Conservation (phyloP, 2,113 vertebrate species). For the Pterophyllum scalare region DNA sequence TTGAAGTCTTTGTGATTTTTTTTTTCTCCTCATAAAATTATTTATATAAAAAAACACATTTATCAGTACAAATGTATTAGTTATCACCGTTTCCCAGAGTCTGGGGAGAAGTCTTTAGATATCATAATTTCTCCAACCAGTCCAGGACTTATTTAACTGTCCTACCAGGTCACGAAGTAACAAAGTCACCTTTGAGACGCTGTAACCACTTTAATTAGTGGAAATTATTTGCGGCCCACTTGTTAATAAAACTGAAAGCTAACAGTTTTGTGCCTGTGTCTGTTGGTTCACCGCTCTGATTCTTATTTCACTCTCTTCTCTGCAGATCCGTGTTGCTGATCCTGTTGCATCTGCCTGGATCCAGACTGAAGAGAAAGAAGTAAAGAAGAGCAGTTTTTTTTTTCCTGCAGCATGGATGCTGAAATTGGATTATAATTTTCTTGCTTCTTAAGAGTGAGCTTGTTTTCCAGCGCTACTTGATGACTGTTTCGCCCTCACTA, state of each 20-base stretch:
- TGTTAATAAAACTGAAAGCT: neutral
- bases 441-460: slow-evolving; percentile 14
- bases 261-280: neutral
- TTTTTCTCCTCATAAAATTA: too few relatives aligned
- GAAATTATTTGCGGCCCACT: neutral
- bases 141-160: too few relatives aligned
- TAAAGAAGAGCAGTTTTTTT: neutral
- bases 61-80: too few relatives aligned
- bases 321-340: slow-evolving; percentile 17
- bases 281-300: neutral
- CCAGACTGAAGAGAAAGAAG: slow-evolving; percentile 4
- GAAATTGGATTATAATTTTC: neutral
- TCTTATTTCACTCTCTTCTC: neutral
- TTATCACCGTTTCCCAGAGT: too few relatives aligned
- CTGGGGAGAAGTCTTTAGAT: too few relatives aligned
- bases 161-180: too few relatives aligned
- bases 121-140: too few relatives aligned
- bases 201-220: too few relatives aligned
- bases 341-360: slow-evolving; percentile 6
- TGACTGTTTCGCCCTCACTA: neutral
- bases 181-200: too few relatives aligned
- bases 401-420: neutral
- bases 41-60: too few relatives aligned
- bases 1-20: too few relatives aligned
- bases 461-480: neutral